Conservation (phyloP, 2,113 vertebrate genomes). For the Axis porcinus region DNA sequence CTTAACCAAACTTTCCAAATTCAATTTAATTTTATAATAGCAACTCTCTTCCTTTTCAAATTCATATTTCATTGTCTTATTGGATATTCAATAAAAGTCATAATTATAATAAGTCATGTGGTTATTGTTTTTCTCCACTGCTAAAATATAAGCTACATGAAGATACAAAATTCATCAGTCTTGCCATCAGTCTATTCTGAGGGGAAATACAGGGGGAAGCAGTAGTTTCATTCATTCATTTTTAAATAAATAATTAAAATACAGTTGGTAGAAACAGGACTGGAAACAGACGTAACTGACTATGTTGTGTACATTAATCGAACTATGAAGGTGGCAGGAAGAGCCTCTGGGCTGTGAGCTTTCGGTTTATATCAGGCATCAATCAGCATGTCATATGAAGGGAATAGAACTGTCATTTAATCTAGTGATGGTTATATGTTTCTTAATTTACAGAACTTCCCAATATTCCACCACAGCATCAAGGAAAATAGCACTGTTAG, state of each 20-base stretch:
- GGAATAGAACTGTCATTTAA: not conserved
- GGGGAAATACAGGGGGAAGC: accelerated
- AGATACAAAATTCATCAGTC: not conserved
- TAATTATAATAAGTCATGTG: not conserved
- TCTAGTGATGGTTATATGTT: not conserved
- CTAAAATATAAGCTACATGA: not conserved
- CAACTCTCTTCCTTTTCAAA: not conserved
- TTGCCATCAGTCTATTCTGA: not conserved
- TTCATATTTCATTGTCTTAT: not conserved
- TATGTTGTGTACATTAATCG: not conserved
- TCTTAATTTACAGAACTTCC: conserved; percentile 12
- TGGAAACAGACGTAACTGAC: not conserved
- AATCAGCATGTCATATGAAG: not conserved
- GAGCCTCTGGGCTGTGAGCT: not conserved
- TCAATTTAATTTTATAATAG: not conserved
- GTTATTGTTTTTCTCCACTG: not conserved
- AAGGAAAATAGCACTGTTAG: conserved; percentile 2
- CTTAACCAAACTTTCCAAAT: not conserved
- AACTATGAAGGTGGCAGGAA: not conserved
- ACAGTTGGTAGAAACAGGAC: not conserved
- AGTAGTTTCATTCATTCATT: not conserved
- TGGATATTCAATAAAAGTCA: not conserved
- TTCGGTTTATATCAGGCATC: not conserved
- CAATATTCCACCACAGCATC: not conserved
- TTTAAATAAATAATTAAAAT: not conserved